A percentile compares a stretch with the other conserved stretches of the same genome.
Conservation (phyloP, 2,888 invertebrate genomes). For the Cryptocephalus moraei region DNA sequence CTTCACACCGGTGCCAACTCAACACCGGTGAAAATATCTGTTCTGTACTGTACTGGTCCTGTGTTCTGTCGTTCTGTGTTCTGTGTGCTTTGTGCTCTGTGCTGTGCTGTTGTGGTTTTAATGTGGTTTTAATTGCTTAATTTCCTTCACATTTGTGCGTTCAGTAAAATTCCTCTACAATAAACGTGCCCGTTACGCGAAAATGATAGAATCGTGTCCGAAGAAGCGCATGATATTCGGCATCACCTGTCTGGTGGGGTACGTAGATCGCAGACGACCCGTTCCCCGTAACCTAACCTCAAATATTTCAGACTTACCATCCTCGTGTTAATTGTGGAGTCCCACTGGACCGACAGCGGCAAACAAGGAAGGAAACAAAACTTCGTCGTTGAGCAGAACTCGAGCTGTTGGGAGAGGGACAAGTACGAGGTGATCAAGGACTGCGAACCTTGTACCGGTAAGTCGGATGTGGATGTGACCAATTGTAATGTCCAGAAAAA, state of each 20-base stretch:
- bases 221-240: conserved; percentile 75
- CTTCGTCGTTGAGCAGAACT: conserved; percentile 64
- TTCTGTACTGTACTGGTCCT: too few relatives aligned
- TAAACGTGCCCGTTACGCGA: conserved; percentile 3
- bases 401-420: conserved; percentile 67
- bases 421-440: conserved; percentile 60
- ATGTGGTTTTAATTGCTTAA: too few relatives aligned
- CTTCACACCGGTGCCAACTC: too few relatives aligned
- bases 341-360: conserved; percentile 54
- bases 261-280: not conserved
- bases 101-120: too few relatives aligned
- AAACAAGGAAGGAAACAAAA: conserved; percentile 43
- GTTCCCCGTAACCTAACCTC: not conserved
- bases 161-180: too few relatives aligned
- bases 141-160: too few relatives aligned
- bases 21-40: too few relatives aligned
- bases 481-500: too few relatives aligned
- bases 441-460: conserved; percentile 79
- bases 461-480: conserved; percentile 1
- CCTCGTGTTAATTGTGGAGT: conserved; percentile 72
- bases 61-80: too few relatives aligned
- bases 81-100: too few relatives aligned
- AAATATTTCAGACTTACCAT: conserved; percentile 56
- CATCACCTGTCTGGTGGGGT: conserved; percentile 40
- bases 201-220: conserved; percentile 77